phyloP scores from a whole-genome alignment of 1,140 invertebrate species.

The Solenopsis invicta region DNA sequence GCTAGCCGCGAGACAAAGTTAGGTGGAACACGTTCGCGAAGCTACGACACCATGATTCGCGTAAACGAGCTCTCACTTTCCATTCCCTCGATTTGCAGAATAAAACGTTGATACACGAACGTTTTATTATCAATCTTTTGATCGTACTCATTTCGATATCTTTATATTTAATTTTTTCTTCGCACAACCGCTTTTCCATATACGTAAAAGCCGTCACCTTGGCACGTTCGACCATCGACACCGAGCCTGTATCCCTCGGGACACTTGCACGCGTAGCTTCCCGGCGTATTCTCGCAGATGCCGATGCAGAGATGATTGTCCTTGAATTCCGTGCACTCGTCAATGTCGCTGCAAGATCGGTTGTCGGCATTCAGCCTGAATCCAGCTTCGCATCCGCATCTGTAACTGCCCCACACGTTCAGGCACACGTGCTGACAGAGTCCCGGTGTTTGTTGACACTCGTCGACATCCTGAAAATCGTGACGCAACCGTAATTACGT shows the following conservation, averaged over 20 bases:
- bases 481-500: conserved; percentile 6
- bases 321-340: conserved; percentile 94
- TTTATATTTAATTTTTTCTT: neutral
- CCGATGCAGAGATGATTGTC: conserved; percentile 93
- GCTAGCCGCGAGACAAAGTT: conserved; percentile 5
- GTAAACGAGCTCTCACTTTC: conserved; percentile 24
- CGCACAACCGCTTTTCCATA: neutral
- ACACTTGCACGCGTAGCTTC: conserved; percentile 95
- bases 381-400: conserved; percentile 92
- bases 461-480: conserved; percentile 89
- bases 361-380: conserved; percentile 92
- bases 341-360: conserved; percentile 93
- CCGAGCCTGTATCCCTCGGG: conserved; percentile 94
- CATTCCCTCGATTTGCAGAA: neutral
- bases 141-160: neutral
- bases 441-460: conserved; percentile 88
- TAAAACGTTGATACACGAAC: neutral
- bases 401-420: conserved; percentile 94
- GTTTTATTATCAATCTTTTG: neutral
- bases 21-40: conserved; percentile 19
- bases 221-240: conserved; percentile 91
- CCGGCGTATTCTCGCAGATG: conserved; percentile 94
- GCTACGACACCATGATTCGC: neutral
- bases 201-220: conserved; percentile 87
- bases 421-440: conserved; percentile 95